These are phyloP conservation scores for Drosophila ogumai DNA, from an alignment of 1,140 invertebrate species.

Conservation along the genomic window DNA sequence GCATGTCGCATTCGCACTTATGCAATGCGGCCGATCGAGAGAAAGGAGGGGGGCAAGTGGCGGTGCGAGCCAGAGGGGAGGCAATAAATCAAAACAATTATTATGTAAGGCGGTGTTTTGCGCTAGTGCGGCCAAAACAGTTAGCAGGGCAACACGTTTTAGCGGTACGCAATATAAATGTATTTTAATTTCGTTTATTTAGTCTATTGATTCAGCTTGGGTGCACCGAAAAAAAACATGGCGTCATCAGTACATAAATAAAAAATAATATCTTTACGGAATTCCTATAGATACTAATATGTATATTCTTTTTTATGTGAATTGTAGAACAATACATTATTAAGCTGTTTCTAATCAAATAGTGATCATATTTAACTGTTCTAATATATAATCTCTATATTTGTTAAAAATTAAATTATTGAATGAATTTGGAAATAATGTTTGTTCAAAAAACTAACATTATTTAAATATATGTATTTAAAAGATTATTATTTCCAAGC, in stretches of 20 bases:
- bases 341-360: too few relatives aligned
- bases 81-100: conserved; percentile 78
- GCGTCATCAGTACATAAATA: not conserved
- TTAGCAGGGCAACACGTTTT: conserved; percentile 65
- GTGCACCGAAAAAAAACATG: not conserved
- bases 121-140: conserved; percentile 51
- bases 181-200: conserved; percentile 63
- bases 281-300: too few relatives aligned
- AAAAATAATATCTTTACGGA: too few relatives aligned
- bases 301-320: rapidly evolving
- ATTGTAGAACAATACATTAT: too few relatives aligned
- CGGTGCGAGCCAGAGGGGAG: conserved; percentile 12
- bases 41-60: not conserved
- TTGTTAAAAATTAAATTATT: too few relatives aligned
- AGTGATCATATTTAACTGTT: too few relatives aligned
- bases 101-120: conserved; percentile 71
- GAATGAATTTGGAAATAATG: too few relatives aligned
- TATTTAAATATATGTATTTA: too few relatives aligned
- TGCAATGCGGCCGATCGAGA: conserved; percentile 44
- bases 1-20: conserved; percentile 79
- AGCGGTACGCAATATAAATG: conserved; percentile 44
- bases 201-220: conserved; percentile 47
- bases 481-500: too few relatives aligned
- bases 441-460: too few relatives aligned
- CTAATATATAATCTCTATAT: too few relatives aligned